Percentiles rank a stretch among this genome's conserved stretches.
phyloP scores from a whole-genome alignment of 2,797 vertebrate species.

The Mycteria americana region DNA sequence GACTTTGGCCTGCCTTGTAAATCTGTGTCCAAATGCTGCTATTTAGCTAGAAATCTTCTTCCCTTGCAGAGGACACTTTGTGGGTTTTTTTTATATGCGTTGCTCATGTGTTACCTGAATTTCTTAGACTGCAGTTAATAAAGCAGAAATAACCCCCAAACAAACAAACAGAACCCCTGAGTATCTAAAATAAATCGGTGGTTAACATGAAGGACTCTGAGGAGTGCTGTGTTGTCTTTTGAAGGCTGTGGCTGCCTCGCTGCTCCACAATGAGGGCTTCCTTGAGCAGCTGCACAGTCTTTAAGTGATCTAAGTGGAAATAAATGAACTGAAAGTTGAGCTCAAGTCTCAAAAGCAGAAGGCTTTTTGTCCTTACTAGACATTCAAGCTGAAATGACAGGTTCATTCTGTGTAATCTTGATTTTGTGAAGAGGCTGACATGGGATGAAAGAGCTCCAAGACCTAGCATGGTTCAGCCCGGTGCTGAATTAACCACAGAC shows the following conservation, averaged over 20 bases:
- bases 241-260: neutral
- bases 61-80: neutral
- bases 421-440: neutral
- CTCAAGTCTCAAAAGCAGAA: neutral
- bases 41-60: neutral
- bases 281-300: neutral
- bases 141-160: neutral
- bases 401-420: neutral
- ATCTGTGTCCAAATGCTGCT: neutral
- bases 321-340: neutral
- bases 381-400: neutral
- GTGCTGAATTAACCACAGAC: neutral
- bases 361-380: neutral
- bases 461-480: neutral
- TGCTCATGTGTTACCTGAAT: neutral
- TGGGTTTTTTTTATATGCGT: neutral
- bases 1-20: neutral
- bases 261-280: neutral
- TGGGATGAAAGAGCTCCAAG: neutral
- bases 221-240: neutral
- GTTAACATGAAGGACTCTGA: neutral
- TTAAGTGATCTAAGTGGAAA: neutral
- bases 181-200: neutral
- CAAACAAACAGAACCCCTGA: rapidly evolving
- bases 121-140: neutral